phyloP scores from a whole-genome alignment of 2,888 invertebrate genomes.

The Sinelater perroti region DNA sequence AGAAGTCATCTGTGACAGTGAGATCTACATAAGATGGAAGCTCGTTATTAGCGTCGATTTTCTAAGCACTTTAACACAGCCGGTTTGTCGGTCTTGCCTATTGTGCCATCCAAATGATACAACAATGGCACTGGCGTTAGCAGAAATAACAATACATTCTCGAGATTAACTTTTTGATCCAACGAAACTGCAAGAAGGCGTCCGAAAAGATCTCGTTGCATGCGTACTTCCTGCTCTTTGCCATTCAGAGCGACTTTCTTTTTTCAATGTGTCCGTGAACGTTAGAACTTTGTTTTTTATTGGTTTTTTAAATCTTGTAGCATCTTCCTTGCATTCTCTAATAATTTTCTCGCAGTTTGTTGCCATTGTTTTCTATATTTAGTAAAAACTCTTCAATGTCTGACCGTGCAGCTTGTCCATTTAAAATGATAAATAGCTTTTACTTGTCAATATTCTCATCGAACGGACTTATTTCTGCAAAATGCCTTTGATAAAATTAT shows the following conservation, averaged over 20 bases:
- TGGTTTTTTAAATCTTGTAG: constrained; percentile 41
- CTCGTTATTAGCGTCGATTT: constrained; percentile 23
- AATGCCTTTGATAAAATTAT: neutral
- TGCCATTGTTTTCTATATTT: constrained; percentile 41
- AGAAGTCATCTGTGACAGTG: constrained; percentile 46
- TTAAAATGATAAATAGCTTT: neutral
- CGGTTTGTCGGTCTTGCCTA: constrained; percentile 44
- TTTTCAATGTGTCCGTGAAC: constrained; percentile 33
- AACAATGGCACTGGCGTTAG: constrained; percentile 41
- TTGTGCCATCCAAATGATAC: constrained; percentile 46
- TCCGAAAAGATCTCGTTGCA: constrained; percentile 49
- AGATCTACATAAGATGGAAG: constrained; percentile 35
- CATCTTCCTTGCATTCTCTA: constrained; percentile 38
- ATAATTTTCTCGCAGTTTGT: constrained; percentile 41
- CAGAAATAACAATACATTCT: constrained; percentile 38
- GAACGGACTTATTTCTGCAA: constrained; percentile 4
- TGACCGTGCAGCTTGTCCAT: neutral
- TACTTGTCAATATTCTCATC: neutral
- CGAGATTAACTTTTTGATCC: constrained; percentile 36
- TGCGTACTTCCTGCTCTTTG: constrained; percentile 45
- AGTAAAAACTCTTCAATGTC: constrained; percentile 42
- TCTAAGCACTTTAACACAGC: constrained; percentile 40
- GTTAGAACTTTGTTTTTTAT: constrained; percentile 39
- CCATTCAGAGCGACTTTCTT: constrained; percentile 39
- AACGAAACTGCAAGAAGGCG: constrained; percentile 44